Conservation (phyloP, 2,113 vertebrate species). For the Phocoena phocoena region DNA sequence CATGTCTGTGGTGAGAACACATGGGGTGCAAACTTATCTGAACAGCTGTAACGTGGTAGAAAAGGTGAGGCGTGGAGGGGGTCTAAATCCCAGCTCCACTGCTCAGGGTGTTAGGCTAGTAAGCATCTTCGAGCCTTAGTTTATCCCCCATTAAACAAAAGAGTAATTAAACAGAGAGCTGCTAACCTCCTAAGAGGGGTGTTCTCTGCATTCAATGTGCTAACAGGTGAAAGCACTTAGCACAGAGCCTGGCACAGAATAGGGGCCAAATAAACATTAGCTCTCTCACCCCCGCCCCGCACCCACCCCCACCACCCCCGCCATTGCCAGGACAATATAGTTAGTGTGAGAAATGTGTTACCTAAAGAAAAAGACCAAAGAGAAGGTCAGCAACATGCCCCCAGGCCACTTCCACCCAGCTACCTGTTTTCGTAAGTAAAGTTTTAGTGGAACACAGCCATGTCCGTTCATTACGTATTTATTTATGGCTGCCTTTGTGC, state of each 20-base stretch:
- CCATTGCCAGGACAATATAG: neutral
- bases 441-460: neutral
- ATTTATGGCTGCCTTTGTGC: neutral
- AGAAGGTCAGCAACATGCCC: neutral
- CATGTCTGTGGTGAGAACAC: neutral
- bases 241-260: neutral
- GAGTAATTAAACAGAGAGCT: neutral
- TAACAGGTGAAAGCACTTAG: neutral
- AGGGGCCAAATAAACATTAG: neutral
- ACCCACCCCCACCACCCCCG: neutral
- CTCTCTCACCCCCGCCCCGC: neutral
- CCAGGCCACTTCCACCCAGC: neutral
- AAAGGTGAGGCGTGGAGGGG: neutral
- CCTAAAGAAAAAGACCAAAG: neutral
- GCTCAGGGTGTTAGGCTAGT: neutral
- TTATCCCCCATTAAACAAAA: neutral
- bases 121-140: neutral
- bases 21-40: rapidly evolving
- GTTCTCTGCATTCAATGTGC: rapidly evolving
- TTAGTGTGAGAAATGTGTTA: neutral
- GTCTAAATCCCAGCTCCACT: neutral
- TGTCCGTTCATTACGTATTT: neutral
- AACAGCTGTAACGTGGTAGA: neutral
- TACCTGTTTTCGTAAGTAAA: neutral
- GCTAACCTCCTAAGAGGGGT: too few relatives aligned